Conservation (phyloP, 2,888 invertebrate genomes). For the Lordiphosa andalusiaca region DNA sequence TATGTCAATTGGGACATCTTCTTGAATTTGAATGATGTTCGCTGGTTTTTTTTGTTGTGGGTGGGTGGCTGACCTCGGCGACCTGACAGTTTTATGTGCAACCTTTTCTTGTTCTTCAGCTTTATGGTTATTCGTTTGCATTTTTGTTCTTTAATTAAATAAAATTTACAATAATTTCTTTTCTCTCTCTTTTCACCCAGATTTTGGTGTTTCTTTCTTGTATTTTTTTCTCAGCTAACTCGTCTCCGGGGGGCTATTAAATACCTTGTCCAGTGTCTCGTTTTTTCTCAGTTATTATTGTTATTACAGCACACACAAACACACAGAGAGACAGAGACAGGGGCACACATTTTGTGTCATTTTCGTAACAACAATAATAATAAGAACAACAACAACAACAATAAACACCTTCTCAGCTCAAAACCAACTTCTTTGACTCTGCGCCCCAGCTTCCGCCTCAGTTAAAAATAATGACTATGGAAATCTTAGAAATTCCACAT, state of each 20-base stretch:
- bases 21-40: slow-evolving; percentile 53
- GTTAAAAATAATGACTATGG: slow-evolving; percentile 71
- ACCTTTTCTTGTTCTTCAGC: slow-evolving; percentile 36
- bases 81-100: slow-evolving; percentile 55
- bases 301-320: slow-evolving; percentile 38
- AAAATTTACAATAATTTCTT: slow-evolving; percentile 71
- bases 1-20: slow-evolving; percentile 49
- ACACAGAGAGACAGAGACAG: slow-evolving; percentile 9
- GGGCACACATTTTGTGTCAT: slow-evolving; percentile 42
- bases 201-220: slow-evolving; percentile 20
- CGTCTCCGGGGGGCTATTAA: slow-evolving; percentile 42
- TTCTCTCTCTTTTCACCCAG: slow-evolving; percentile 23
- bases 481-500: slow-evolving; percentile 29
- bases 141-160: slow-evolving; percentile 66
- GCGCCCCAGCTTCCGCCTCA: slow-evolving; percentile 63
- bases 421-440: neutral
- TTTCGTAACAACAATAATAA: slow-evolving; percentile 36
- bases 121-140: slow-evolving; percentile 44
- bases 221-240: slow-evolving; percentile 17
- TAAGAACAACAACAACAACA: slow-evolving; percentile 8
- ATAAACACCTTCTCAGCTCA: slow-evolving; percentile 13
- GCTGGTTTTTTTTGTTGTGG: neutral
- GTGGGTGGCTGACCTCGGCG: slow-evolving; percentile 16
- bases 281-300: slow-evolving; percentile 38
- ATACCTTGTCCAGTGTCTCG: slow-evolving; percentile 36